Evolutionary conservation across 1,140 invertebrate genomes (phyloP).

Genomic region (Microplitis mediator): DNA sequence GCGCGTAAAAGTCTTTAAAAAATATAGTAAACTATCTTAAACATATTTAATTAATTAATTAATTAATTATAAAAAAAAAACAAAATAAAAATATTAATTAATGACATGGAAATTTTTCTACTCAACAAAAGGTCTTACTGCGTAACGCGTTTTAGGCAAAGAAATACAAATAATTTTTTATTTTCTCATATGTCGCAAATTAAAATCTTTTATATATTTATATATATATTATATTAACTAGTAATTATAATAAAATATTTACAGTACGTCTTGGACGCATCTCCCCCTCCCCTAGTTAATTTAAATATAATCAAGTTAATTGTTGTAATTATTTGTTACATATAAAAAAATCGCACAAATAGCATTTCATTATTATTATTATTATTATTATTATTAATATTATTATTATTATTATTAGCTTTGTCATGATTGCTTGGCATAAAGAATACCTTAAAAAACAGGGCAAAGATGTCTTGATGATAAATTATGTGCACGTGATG

Average conservation of each 20-base stretch:
- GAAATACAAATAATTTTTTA: no score
- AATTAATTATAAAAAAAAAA: background rate
- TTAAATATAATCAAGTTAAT: background rate
- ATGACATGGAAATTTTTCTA: background rate
- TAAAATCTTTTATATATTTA: no score
- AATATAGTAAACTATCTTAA: slow-evolving; percentile 21
- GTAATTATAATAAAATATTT: no score
- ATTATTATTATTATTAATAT: background rate
- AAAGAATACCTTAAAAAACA: slow-evolving; percentile 13
- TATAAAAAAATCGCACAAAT: slow-evolving; percentile 14
- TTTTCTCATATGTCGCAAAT: no score
- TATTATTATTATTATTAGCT: background rate
- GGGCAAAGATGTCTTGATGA: slow-evolving; percentile 13
- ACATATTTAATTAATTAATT: background rate
- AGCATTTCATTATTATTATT: slow-evolving; percentile 1
- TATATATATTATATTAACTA: no score
- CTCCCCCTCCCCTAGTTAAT: background rate
- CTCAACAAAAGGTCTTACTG: no score
- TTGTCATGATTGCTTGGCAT: slow-evolving; percentile 25
- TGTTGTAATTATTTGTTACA: background rate
- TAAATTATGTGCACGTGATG: slow-evolving; percentile 26
- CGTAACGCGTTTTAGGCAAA: no score
- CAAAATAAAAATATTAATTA: background rate
- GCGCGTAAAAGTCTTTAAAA: slow-evolving; percentile 17
- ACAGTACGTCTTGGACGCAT: background rate